Percentiles rank a stretch among this genome's conserved stretches.
These are phyloP conservation scores for Casuarius casuarius DNA, from an alignment of 2,113 vertebrate genomes.

Conservation along the genomic window DNA sequence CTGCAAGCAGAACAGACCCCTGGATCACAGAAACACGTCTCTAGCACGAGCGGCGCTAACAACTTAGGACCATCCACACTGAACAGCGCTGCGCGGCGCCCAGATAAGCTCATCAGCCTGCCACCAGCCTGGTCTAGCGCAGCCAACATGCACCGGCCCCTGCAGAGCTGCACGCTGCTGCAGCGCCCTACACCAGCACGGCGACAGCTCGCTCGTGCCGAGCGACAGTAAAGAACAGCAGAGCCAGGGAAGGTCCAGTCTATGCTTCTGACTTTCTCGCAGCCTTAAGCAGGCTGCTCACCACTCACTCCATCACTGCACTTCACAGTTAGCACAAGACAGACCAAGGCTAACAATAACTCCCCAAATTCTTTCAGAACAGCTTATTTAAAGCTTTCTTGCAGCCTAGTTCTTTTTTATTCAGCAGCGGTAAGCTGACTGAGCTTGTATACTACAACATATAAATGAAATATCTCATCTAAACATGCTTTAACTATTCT, in stretches of 20 bases:
- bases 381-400: neutral
- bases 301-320: neutral
- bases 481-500: neutral
- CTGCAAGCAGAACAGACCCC: neutral
- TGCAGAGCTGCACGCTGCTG: neutral
- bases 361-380: neutral
- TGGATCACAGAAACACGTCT: neutral
- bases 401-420: neutral
- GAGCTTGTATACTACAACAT: neutral
- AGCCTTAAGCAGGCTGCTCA: neutral
- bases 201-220: accelerated
- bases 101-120: neutral
- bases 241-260: neutral
- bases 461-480: neutral
- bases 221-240: neutral
- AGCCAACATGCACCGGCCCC: accelerated
- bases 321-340: neutral
- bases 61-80: neutral
- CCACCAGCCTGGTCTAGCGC: neutral
- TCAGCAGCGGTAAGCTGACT: neutral
- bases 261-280: neutral
- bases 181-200: neutral
- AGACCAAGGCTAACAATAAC: neutral
- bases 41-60: neutral
- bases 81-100: neutral